Conservation (phyloP, 2,888 invertebrate genomes). For the Xestoiulus laeticollis region DNA sequence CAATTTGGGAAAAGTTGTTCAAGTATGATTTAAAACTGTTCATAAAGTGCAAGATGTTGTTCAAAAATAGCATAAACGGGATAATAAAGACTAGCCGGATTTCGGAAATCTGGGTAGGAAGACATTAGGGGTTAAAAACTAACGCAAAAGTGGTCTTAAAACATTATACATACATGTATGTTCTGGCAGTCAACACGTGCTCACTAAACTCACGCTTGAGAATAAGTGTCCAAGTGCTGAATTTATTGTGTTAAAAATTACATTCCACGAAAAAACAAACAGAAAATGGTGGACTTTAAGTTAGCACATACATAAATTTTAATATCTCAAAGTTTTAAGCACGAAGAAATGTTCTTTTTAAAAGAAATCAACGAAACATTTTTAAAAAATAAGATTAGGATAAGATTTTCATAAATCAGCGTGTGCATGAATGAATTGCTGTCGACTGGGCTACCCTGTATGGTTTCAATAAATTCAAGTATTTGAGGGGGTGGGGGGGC, state of each 20-base stretch:
- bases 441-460: conserved; percentile 25
- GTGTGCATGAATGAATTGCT: conserved; percentile 16
- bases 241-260: not conserved
- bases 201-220: not conserved
- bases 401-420: not conserved
- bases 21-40: too few relatives aligned
- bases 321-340: not conserved
- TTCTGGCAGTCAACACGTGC: not conserved
- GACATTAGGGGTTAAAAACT: not conserved
- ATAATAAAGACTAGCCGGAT: not conserved
- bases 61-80: not conserved
- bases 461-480: conserved; percentile 32
- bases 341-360: not conserved
- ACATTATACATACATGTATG: not conserved
- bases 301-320: not conserved
- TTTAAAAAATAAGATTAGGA: conserved; percentile 1
- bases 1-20: not conserved
- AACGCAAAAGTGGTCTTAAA: not conserved
- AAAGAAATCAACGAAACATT: not conserved
- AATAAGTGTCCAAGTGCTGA: not conserved
- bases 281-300: conserved; percentile 43
- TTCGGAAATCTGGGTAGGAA: conserved; percentile 31
- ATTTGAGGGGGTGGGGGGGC: not conserved
- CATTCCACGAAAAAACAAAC: not conserved
- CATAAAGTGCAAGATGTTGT: not conserved